Conservation (phyloP, 2,888 invertebrate genomes). For the Cistogaster globosa region DNA sequence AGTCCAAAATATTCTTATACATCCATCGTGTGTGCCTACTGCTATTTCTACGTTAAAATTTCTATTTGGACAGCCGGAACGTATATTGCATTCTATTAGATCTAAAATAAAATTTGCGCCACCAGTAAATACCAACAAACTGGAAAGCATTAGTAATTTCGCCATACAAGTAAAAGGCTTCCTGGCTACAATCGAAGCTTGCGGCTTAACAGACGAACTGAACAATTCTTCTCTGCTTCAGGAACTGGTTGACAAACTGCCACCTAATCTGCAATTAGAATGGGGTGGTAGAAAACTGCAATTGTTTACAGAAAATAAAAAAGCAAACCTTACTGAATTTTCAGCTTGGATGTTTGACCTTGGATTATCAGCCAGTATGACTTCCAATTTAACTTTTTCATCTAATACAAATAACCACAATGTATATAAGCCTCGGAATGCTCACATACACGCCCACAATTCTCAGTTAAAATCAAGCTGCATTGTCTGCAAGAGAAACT, state of each 20-base stretch:
- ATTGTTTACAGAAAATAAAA: slow-evolving; percentile 4
- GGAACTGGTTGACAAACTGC: slow-evolving; percentile 20
- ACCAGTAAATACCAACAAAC: slow-evolving; percentile 33
- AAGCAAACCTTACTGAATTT: slow-evolving; percentile 15
- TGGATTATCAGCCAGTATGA: slow-evolving; percentile 37
- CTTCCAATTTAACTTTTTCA: background rate
- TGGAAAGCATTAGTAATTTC: slow-evolving; percentile 41
- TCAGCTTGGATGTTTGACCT: slow-evolving; percentile 35
- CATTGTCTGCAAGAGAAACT: slow-evolving; percentile 16
- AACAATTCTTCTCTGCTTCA: slow-evolving; percentile 50
- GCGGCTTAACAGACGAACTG: slow-evolving; percentile 39
- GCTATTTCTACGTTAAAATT: slow-evolving; percentile 45
- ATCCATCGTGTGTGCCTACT: slow-evolving; percentile 45
- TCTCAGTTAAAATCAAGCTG: background rate
- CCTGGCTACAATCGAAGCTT: slow-evolving; percentile 37
- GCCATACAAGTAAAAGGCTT: slow-evolving; percentile 48
- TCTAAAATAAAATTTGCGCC: slow-evolving; percentile 40
- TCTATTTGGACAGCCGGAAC: slow-evolving; percentile 29
- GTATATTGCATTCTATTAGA: slow-evolving; percentile 24
- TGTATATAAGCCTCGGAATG: background rate
- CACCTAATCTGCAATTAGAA: slow-evolving; percentile 23
- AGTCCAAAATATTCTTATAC: slow-evolving; percentile 54
- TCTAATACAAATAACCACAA: slow-evolving; percentile 6
- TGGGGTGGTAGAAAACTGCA: slow-evolving; percentile 9
- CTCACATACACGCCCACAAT: slow-evolving; percentile 12